Conservation (phyloP, 2,888 invertebrate genomes). For the Andrena fulva region DNA sequence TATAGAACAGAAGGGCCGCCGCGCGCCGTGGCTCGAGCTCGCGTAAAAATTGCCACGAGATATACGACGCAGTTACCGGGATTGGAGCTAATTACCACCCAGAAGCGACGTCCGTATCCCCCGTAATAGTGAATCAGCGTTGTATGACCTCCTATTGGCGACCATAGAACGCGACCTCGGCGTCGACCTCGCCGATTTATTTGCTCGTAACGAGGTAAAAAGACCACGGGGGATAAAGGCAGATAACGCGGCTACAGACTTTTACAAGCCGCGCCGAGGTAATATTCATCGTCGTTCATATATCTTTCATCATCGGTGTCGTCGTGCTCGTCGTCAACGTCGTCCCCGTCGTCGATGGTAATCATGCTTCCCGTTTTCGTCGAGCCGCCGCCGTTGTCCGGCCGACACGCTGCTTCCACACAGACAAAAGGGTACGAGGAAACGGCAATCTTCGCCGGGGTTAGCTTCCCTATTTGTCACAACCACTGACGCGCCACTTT, state of each 20-base stretch:
- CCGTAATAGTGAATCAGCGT: constrained; percentile 77
- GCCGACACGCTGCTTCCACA: not conserved
- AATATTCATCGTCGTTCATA: constrained; percentile 62
- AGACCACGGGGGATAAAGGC: constrained; percentile 49
- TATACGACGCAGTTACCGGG: constrained; percentile 82
- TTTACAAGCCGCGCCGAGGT: constrained; percentile 41
- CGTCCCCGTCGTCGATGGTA: constrained; percentile 33
- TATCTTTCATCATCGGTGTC: constrained; percentile 60
- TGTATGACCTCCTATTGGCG: constrained; percentile 77
- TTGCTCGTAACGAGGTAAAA: constrained; percentile 77
- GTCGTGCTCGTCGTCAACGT: constrained; percentile 32
- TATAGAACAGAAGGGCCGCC: constrained; percentile 78
- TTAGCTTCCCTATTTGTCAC: constrained; percentile 28
- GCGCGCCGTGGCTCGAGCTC: constrained; percentile 59
- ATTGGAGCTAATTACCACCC: constrained; percentile 83
- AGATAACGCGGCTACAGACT: constrained; percentile 35
- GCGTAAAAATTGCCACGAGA: constrained; percentile 79
- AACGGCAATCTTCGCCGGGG: not conserved
- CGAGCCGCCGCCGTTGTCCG: constrained; percentile 9
- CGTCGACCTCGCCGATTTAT: constrained; percentile 78
- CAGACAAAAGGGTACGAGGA: not conserved
- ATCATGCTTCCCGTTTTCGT: constrained; percentile 34
- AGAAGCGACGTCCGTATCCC: constrained; percentile 79
- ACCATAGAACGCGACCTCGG: constrained; percentile 71
- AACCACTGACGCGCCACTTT: constrained; percentile 26